phyloP scores from a whole-genome alignment of 2,113 vertebrate genomes.

The Felis chaus region DNA sequence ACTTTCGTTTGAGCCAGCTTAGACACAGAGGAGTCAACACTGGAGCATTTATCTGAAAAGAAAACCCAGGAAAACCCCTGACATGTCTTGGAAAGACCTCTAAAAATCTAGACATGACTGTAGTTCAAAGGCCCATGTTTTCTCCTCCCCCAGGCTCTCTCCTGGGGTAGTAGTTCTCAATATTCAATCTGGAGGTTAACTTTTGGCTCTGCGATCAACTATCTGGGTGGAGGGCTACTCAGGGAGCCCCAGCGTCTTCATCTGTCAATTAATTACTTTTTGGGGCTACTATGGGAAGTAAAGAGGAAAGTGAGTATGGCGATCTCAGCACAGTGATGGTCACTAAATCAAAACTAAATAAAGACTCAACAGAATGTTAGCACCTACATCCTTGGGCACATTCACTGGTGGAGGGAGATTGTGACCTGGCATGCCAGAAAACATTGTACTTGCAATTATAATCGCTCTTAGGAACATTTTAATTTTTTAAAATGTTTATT shows the following conservation, averaged over 20 bases:
- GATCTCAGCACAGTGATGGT: accelerated
- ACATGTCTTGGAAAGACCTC: constrained; percentile 48
- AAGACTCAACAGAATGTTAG: not conserved
- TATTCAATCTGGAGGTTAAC: not conserved
- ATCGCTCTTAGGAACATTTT: not conserved
- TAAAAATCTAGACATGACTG: constrained; percentile 48
- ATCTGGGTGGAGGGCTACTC: too few species aligned
- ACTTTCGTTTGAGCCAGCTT: constrained; percentile 45
- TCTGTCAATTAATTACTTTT: not conserved
- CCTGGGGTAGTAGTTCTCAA: too few species aligned
- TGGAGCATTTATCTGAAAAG: constrained; percentile 68
- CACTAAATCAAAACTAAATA: not conserved
- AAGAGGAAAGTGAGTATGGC: not conserved
- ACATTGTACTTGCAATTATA: not conserved
- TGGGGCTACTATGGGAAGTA: not conserved
- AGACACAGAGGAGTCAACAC: constrained; percentile 73
- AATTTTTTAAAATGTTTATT: not conserved
- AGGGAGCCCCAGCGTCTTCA: not conserved
- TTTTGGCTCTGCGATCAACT: not conserved
- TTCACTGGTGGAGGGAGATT: not conserved
- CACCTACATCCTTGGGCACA: not conserved
- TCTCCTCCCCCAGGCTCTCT: not conserved
- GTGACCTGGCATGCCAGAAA: not conserved
- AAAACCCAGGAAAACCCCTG: constrained; percentile 63
- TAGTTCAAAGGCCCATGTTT: not conserved